Conservation (phyloP, 2,797 vertebrate species). For the Xiphorhynchus erythropygius region DNA sequence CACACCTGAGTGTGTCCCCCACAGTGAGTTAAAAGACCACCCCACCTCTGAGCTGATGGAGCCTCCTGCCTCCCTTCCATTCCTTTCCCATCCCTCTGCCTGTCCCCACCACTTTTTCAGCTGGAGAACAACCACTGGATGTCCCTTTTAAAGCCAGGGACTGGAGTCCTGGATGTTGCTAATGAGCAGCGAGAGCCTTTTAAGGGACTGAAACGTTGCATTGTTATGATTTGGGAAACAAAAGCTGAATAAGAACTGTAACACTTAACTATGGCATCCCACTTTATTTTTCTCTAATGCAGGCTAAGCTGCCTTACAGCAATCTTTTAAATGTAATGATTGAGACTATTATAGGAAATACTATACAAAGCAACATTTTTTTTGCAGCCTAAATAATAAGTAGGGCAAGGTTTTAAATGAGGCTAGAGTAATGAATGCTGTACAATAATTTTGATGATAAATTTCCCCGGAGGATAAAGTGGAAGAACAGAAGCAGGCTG, state of each 20-base stretch:
- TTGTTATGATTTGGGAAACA: conserved; percentile 37
- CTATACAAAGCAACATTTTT: conserved; percentile 47
- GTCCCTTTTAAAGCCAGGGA: neutral
- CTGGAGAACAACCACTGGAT: neutral
- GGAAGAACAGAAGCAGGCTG: conserved; percentile 61
- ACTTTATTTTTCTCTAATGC: conserved; percentile 46
- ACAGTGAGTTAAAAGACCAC: neutral
- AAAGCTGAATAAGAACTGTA: conserved; percentile 38
- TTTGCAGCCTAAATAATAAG: conserved; percentile 69
- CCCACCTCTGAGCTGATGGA: neutral
- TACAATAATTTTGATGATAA: conserved; percentile 69
- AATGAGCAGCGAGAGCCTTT: neutral
- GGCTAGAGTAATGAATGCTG: conserved; percentile 64
- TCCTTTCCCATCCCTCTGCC: neutral
- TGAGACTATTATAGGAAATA: conserved; percentile 64
- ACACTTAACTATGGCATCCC: conserved; percentile 33
- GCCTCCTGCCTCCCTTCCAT: neutral
- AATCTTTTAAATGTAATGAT: conserved; percentile 66
- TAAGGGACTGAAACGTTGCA: neutral
- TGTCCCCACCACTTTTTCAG: neutral
- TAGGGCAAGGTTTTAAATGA: conserved; percentile 70
- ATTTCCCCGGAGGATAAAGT: conserved; percentile 62
- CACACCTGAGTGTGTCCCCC: neutral
- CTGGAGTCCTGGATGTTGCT: neutral
- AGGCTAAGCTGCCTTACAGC: conserved; percentile 63